Evolutionary conservation across 2,888 invertebrate species (phyloP).

Genomic region (Entomobrya multifasciata): DNA sequence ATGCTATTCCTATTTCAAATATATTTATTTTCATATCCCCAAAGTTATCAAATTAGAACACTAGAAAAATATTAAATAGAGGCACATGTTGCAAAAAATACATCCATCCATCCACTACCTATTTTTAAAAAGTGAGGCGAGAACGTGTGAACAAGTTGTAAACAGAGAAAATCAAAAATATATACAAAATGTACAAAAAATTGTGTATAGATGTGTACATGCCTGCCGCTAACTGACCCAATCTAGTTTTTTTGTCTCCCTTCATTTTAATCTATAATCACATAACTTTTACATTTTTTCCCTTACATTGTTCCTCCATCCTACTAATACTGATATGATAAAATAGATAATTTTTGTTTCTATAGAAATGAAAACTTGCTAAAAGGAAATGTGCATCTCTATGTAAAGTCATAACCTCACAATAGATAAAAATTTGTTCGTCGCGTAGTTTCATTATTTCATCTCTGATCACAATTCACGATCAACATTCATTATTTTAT

Average conservation of each 20-base stretch:
- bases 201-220: background rate
- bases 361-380: slow-evolving; percentile 16
- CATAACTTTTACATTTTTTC: background rate
- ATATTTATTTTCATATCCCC: no score
- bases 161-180: slow-evolving; percentile 28
- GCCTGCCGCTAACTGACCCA: slow-evolving; percentile 58
- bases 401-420: slow-evolving; percentile 62
- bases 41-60: no score
- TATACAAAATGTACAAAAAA: no score
- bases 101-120: background rate
- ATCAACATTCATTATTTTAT: background rate
- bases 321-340: slow-evolving; percentile 14
- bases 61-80: slow-evolving; percentile 8
- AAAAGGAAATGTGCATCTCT: slow-evolving; percentile 47
- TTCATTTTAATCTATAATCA: slow-evolving; percentile 56
- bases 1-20: no score
- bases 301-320: slow-evolving; percentile 6
- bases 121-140: background rate
- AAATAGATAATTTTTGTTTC: background rate
- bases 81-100: slow-evolving; percentile 42
- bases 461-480: no score
- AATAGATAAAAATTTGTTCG: slow-evolving; percentile 65
- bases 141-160: slow-evolving; percentile 9
- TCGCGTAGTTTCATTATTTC: no score
- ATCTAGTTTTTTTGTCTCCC: slow-evolving; percentile 60